A percentile compares a stretch with the other conserved stretches of the same genome.
Evolutionary conservation across 2,888 invertebrate species (phyloP).

Genomic region (Parapristionchus giblindavisi): DNA sequence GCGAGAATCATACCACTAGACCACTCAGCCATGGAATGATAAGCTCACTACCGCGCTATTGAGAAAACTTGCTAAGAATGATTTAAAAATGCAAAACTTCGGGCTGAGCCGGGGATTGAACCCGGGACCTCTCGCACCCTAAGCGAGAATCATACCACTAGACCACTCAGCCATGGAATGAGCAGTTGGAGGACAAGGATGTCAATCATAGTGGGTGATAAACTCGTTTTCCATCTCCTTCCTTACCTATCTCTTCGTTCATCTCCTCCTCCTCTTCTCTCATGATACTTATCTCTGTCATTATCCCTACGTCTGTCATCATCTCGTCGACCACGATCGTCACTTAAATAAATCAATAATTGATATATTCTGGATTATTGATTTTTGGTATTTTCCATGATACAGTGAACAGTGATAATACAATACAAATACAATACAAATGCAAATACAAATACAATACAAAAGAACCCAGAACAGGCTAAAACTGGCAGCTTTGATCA

Average conservation of each 20-base stretch:
- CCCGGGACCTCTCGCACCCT: constrained; percentile 70
- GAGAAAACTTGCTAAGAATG: background rate
- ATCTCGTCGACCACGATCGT: constrained; percentile 10
- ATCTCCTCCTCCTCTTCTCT: constrained; percentile 15
- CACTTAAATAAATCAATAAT: background rate
- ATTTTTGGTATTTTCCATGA: background rate
- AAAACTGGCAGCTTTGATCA: too few relatives aligned
- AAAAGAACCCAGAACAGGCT: background rate
- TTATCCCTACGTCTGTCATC: constrained; percentile 20
- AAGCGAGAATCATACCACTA: constrained; percentile 70
- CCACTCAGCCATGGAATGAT: constrained; percentile 55
- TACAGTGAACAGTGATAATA: background rate
- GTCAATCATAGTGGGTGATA: too few relatives aligned
- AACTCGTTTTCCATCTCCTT: too few relatives aligned
- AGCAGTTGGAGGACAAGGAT: too few relatives aligned
- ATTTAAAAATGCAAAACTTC: too few relatives aligned
- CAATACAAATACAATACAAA: background rate
- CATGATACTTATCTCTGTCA: too few relatives aligned
- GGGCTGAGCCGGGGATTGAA: constrained; percentile 61
- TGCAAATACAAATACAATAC: background rate
- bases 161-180: constrained; percentile 66
- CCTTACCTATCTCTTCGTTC: background rate
- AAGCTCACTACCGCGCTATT: background rate
- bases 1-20: constrained; percentile 69
- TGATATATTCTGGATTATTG: background rate